These are phyloP conservation scores for Cerastoderma edule DNA, from an alignment of 2,888 invertebrate species.

Conservation along the genomic window DNA sequence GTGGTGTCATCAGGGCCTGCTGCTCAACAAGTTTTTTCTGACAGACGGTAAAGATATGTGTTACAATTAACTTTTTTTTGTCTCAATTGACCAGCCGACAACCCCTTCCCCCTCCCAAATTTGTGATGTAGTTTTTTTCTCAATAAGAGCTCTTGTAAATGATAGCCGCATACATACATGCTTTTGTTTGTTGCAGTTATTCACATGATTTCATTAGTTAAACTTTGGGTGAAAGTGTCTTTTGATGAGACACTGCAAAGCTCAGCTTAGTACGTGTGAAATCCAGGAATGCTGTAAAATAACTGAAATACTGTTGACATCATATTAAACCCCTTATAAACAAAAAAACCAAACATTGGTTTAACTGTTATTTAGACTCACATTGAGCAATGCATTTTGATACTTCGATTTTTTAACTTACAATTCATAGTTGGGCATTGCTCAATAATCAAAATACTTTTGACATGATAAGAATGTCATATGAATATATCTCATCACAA, in stretches of 20 bases:
- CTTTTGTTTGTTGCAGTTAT: no score
- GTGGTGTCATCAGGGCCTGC: not conserved
- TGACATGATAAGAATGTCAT: not conserved
- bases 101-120: not conserved
- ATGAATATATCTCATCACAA: not conserved
- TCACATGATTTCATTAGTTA: no score
- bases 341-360: not conserved
- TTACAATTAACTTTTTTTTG: not conserved
- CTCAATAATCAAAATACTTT: not conserved
- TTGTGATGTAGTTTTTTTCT: not conserved
- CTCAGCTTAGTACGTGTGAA: no score
- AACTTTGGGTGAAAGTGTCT: no score
- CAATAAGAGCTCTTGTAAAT: not conserved
- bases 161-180: not conserved
- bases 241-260: no score
- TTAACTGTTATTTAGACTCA: no score
- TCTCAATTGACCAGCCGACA: not conserved
- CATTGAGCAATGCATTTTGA: not conserved
- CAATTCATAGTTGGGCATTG: not conserved
- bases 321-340: not conserved
- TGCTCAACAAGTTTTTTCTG: not conserved
- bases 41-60: not conserved
- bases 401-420: not conserved
- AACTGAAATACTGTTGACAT: no score
- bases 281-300: no score